Conservation (phyloP, 2,888 invertebrate genomes). For the Platycheirus rosarum region DNA sequence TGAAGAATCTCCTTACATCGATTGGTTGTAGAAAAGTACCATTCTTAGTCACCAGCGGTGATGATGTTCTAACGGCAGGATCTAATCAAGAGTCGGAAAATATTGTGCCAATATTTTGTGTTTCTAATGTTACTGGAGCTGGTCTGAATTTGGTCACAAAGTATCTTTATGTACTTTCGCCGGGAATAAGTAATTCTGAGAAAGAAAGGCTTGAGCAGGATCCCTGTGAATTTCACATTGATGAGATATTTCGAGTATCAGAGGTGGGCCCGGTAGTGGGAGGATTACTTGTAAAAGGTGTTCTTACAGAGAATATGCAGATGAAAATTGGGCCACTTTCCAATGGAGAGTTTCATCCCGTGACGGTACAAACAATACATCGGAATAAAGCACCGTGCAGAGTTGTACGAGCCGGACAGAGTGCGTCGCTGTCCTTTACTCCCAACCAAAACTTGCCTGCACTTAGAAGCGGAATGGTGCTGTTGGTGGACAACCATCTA, state of each 20-base stretch:
- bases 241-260: constrained; percentile 94
- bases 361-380: constrained; percentile 92
- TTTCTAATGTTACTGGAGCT: constrained; percentile 94
- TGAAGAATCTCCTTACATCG: constrained; percentile 86
- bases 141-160: constrained; percentile 92
- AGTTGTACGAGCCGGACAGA: constrained; percentile 93
- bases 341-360: constrained; percentile 90
- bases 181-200: constrained; percentile 86
- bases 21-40: constrained; percentile 87
- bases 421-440: constrained; percentile 89
- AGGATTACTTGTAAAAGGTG: constrained; percentile 92
- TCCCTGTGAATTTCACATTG: constrained; percentile 94
- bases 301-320: constrained; percentile 91
- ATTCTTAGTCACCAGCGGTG: constrained; percentile 86
- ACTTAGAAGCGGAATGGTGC: constrained; percentile 92
- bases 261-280: constrained; percentile 93
- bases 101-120: constrained; percentile 91
- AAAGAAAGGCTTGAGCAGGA: constrained; percentile 89
- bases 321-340: constrained; percentile 90
- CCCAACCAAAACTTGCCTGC: constrained; percentile 83
- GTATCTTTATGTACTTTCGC: constrained; percentile 92
- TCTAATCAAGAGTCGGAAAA: constrained; percentile 86
- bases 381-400: constrained; percentile 96
- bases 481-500: constrained; percentile 84
- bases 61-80: constrained; percentile 89